phyloP scores from a whole-genome alignment of 2,797 vertebrate species.

The Moxostoma hubbsi region DNA sequence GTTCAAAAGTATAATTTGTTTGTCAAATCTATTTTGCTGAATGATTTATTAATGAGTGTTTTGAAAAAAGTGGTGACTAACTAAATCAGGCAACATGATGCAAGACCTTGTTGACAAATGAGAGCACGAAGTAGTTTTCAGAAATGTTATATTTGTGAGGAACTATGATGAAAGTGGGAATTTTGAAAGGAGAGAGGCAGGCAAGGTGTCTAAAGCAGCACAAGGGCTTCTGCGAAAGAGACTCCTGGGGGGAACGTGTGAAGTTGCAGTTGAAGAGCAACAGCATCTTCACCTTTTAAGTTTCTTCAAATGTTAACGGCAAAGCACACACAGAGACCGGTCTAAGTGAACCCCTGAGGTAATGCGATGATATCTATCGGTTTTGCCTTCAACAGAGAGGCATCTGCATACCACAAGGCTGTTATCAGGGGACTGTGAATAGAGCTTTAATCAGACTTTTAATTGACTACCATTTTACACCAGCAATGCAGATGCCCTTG shows the following conservation, averaged over 20 bases:
- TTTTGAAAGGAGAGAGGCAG: constrained; percentile 24
- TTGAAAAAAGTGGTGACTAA: not conserved
- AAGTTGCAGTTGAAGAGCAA: constrained; percentile 32
- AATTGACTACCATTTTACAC: constrained; percentile 37
- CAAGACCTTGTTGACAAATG: not conserved
- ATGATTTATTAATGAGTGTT: constrained; percentile 2
- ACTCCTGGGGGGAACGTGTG: constrained; percentile 13
- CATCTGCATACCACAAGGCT: constrained; percentile 12
- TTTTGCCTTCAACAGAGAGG: constrained; percentile 6
- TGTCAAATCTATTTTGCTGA: not conserved
- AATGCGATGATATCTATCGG: not conserved
- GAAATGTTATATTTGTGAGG: constrained; percentile 18
- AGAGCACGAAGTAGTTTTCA: constrained; percentile 20
- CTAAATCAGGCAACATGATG: not conserved
- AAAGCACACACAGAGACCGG: not conserved
- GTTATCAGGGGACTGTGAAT: constrained; percentile 31
- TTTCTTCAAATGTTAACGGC: constrained; percentile 31
- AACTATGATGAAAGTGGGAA: constrained; percentile 22
- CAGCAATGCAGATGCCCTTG: constrained; percentile 20
- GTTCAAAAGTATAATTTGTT: not conserved
- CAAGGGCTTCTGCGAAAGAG: not conserved
- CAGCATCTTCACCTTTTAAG: constrained; percentile 46
- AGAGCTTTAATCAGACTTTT: constrained; percentile 39
- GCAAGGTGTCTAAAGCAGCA: not conserved
- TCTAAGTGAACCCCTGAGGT: constrained; percentile 16